Conservation (phyloP, 2,113 vertebrate genomes). For the Hippocampus abdominalis region DNA sequence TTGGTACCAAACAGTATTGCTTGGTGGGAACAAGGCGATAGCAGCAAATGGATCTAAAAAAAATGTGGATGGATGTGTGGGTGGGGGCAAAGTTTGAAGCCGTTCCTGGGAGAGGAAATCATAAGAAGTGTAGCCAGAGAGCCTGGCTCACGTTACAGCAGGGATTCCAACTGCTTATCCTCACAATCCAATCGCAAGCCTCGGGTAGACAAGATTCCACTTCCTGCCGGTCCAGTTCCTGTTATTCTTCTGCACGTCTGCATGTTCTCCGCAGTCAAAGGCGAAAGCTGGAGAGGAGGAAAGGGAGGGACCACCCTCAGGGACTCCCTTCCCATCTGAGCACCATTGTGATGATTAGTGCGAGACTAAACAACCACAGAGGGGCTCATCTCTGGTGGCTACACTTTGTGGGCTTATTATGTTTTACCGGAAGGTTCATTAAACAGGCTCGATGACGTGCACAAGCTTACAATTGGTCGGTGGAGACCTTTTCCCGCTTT, state of each 20-base stretch:
- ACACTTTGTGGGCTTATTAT: constrained; percentile 45
- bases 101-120: constrained; percentile 16
- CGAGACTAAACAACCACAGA: constrained; percentile 76
- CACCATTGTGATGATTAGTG: constrained; percentile 56
- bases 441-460: constrained; percentile 36
- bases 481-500: constrained; percentile 52
- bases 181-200: constrained; percentile 62
- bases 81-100: not conserved
- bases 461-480: constrained; percentile 43
- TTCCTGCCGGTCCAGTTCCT: constrained; percentile 76
- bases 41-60: not conserved
- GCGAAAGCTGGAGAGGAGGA: constrained; percentile 32
- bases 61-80: not conserved
- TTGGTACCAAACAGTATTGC: not conserved
- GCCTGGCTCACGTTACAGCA: constrained; percentile 2
- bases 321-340: constrained; percentile 67
- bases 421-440: constrained; percentile 62
- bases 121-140: constrained; percentile 2
- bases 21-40: not conserved
- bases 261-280: constrained; percentile 46
- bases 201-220: constrained; percentile 67
- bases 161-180: constrained; percentile 12
- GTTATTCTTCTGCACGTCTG: constrained; percentile 67
- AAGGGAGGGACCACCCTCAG: constrained; percentile 55
- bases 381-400: constrained; percentile 57